Percentiles rank a stretch among this genome's conserved stretches.
Evolutionary conservation across 1,140 invertebrate genomes (phyloP).

Genomic region (Dryas iulia): DNA sequence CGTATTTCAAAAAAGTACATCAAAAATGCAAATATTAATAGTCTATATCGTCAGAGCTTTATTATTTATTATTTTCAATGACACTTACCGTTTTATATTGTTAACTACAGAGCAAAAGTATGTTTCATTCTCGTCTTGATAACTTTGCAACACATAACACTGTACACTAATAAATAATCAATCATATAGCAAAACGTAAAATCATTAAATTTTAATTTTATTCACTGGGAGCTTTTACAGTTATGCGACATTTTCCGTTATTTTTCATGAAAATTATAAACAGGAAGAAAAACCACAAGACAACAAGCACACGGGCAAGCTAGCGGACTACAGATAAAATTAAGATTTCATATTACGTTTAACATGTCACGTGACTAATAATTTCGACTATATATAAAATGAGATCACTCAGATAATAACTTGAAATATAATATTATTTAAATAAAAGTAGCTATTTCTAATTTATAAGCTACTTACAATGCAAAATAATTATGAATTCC

Average conservation of each 20-base stretch:
- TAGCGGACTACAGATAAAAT: slow-evolving; percentile 43
- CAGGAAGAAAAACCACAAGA: slow-evolving; percentile 63
- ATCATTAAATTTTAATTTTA: slow-evolving; percentile 34
- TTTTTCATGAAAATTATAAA: slow-evolving; percentile 73
- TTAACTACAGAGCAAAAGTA: slow-evolving; percentile 65
- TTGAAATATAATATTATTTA: no score
- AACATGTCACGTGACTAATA: background rate
- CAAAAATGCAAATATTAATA: background rate
- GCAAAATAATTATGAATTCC: no score
- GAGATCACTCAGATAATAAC: no score
- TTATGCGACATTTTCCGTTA: slow-evolving; percentile 73
- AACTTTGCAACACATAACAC: slow-evolving; percentile 69
- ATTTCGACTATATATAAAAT: background rate
- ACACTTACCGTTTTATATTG: slow-evolving; percentile 63
- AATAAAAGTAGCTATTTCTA: no score
- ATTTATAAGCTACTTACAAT: no score
- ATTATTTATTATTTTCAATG: slow-evolving; percentile 36
- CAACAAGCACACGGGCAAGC: slow-evolving; percentile 48
- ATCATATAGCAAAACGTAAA: slow-evolving; percentile 35
- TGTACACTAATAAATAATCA: slow-evolving; percentile 40
- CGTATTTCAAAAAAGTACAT: background rate
- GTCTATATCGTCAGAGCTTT: background rate
- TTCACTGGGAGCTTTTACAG: slow-evolving; percentile 54
- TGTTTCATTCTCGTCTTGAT: slow-evolving; percentile 73
- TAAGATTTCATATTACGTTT: background rate